These are phyloP conservation scores for Oncorhynchus nerka DNA, from an alignment of 2,113 vertebrate genomes.

Conservation along the genomic window DNA sequence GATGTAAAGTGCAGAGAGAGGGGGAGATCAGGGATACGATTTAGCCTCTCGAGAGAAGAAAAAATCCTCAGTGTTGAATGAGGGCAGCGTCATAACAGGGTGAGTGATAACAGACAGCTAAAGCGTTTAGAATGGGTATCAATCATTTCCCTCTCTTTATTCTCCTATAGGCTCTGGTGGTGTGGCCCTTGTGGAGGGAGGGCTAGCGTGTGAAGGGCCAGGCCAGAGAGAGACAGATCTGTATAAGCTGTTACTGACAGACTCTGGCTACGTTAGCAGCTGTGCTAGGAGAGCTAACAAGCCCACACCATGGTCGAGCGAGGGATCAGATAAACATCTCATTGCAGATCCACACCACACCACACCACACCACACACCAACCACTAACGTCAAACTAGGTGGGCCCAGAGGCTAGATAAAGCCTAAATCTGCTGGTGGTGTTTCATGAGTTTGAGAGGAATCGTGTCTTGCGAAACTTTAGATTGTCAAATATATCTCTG, in stretches of 20 bases:
- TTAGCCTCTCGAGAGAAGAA: background rate
- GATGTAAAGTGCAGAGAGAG: background rate
- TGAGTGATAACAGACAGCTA: constrained; percentile 43
- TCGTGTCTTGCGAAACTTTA: background rate
- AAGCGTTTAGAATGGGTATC: constrained; percentile 22
- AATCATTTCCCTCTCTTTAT: constrained; percentile 24
- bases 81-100: constrained; percentile 27
- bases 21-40: constrained; percentile 10
- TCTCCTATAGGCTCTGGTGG: background rate
- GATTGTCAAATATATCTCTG: background rate
- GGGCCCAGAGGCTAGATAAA: background rate
- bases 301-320: background rate
- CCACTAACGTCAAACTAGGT: background rate
- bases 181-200: constrained; percentile 9
- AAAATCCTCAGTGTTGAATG: constrained; percentile 14
- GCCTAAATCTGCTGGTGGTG: background rate
- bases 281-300: constrained; percentile 4
- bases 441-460: background rate
- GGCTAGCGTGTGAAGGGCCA: constrained; percentile 11
- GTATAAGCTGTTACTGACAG: constrained; percentile 48
- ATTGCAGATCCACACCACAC: background rate
- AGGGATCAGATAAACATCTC: constrained; percentile 2
- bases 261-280: constrained; percentile 19
- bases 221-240: background rate
- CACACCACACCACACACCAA: background rate